A percentile compares a stretch with the other conserved stretches of the same genome.
phyloP scores from a whole-genome alignment of 2,113 vertebrate genomes.

The Phalacrocorax carbo region DNA sequence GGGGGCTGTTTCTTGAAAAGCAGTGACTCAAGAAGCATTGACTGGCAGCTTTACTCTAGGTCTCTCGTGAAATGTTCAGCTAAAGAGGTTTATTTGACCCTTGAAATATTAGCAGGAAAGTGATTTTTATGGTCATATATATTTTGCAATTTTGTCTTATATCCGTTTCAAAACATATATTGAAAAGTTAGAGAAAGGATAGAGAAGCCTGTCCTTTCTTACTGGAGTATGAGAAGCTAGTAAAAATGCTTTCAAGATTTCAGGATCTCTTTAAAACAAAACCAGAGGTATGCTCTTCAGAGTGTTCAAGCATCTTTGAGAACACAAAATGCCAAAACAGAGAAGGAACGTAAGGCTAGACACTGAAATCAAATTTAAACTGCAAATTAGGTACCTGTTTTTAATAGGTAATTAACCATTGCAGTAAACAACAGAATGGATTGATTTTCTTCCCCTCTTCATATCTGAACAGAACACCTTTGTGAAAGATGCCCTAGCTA shows the following conservation, averaged over 20 bases:
- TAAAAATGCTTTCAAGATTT: background rate
- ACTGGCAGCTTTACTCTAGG: background rate
- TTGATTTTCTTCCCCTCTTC: background rate
- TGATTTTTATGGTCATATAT: background rate
- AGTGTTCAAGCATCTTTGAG: background rate
- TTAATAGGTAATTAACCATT: background rate
- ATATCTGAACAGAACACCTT: background rate
- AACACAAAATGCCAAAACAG: background rate
- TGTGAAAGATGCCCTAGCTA: background rate
- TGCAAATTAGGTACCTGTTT: background rate
- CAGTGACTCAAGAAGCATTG: background rate
- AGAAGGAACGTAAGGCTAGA: background rate
- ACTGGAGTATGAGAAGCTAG: background rate
- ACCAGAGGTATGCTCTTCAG: background rate
- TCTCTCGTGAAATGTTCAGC: background rate
- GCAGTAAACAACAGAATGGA: background rate
- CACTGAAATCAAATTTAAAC: background rate
- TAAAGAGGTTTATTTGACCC: background rate
- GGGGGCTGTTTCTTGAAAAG: background rate
- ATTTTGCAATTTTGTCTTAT: background rate
- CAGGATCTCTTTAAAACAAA: background rate
- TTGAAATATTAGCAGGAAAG: background rate
- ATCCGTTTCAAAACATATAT: background rate
- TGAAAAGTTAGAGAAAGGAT: background rate
- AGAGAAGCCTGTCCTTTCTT: background rate